Evolutionary conservation across 2,113 vertebrate genomes (phyloP).

Genomic region (Erinaceus europaeus): DNA sequence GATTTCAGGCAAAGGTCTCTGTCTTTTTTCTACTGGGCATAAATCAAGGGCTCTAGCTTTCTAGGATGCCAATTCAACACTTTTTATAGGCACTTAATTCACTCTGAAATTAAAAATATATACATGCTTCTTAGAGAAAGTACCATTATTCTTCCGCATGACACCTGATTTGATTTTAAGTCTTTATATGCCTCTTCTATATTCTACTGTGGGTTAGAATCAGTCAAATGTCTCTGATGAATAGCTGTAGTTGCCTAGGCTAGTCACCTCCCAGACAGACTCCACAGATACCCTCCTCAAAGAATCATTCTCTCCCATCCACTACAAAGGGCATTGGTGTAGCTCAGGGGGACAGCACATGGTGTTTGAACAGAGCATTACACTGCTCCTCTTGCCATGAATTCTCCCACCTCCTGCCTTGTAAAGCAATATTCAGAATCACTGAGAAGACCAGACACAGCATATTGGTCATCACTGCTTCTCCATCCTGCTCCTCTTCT

Average conservation of each 20-base stretch:
- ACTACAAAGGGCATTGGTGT: too few species aligned
- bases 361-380: not conserved
- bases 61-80: conserved; percentile 49
- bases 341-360: not conserved
- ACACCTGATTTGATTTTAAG: conserved; percentile 70
- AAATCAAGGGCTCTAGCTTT: conserved; percentile 55
- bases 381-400: fast-evolving
- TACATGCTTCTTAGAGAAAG: conserved; percentile 49
- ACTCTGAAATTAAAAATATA: conserved; percentile 71
- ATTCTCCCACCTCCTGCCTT: not conserved
- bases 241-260: not conserved
- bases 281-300: not conserved
- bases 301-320: not conserved
- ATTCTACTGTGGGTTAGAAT: conserved; percentile 40
- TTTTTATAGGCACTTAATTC: conserved; percentile 71
- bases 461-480: not conserved
- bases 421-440: not conserved
- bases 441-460: not conserved
- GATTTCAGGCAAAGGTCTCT: not conserved
- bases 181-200: conserved; percentile 48
- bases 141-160: conserved; percentile 61
- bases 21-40: conserved; percentile 20
- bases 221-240: conserved; percentile 21
- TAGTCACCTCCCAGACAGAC: not conserved
- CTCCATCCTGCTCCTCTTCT: fast-evolving